A percentile compares a stretch with the other conserved stretches of the same genome.
These are phyloP conservation scores for Chalcosyrphus nemorum DNA, from an alignment of 2,888 invertebrate species.

Conservation along the genomic window DNA sequence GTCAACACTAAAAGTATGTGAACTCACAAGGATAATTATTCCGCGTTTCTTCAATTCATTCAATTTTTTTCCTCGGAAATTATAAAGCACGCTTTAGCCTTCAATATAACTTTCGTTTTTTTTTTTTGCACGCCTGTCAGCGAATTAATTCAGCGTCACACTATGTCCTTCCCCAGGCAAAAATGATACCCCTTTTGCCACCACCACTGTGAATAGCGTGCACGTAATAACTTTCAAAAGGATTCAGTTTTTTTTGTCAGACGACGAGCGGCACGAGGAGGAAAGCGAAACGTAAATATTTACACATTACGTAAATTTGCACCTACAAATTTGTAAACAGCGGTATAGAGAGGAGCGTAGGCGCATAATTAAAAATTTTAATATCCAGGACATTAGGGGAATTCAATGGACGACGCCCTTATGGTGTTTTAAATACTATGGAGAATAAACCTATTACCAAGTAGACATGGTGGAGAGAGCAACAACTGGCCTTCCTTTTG, in stretches of 20 bases:
- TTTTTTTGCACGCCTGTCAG: slow-evolving; percentile 37
- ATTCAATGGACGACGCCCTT: slow-evolving; percentile 28
- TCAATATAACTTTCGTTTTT: neutral
- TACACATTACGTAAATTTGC: slow-evolving; percentile 55
- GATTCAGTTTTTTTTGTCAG: slow-evolving; percentile 24
- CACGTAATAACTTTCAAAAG: slow-evolving; percentile 54
- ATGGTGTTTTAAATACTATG: neutral
- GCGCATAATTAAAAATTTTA: slow-evolving; percentile 61
- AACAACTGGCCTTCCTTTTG: neutral
- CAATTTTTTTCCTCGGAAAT: slow-evolving; percentile 17
- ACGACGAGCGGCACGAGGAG: neutral
- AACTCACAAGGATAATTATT: slow-evolving; percentile 34
- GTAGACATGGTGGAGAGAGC: neutral
- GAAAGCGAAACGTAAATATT: slow-evolving; percentile 44
- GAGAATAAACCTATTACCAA: neutral
- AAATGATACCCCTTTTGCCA: neutral
- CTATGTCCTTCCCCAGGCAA: neutral
- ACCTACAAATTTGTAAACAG: slow-evolving; percentile 31
- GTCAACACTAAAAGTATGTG: slow-evolving; percentile 8
- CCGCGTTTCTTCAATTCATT: slow-evolving; percentile 28
- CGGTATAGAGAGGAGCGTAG: slow-evolving; percentile 30
- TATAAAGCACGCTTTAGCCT: slow-evolving; percentile 27
- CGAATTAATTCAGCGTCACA: slow-evolving; percentile 47
- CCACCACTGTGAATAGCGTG: slow-evolving; percentile 39
- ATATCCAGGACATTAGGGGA: slow-evolving; percentile 52